Evolutionary conservation across 2,888 invertebrate genomes (phyloP), one percentile per base, ranked within the genome.

Genomic region (Drosophila parthenogenetica): DNA sequence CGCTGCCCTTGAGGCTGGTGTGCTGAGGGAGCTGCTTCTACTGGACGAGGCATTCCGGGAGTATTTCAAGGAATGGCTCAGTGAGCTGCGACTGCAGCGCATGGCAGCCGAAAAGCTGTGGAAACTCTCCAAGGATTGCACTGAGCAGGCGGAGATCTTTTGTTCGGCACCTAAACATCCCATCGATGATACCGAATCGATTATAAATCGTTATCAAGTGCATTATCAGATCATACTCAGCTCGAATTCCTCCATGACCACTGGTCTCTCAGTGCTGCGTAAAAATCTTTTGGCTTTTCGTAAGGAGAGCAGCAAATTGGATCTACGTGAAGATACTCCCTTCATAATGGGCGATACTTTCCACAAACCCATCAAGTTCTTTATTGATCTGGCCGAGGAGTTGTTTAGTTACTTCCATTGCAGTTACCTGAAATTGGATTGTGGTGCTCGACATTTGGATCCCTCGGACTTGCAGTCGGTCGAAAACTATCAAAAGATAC

Each of bases 281-380:
- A 35, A 48, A 0, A 67, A 69, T 14, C 74, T 83, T 2, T 40
- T 76, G 2, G 8, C 39, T 8, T 90, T 91, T 40, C 80, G 89
- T 0, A 49, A 67, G 0, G 64, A 79, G 16, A 81, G 70, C 35
- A 13, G 19, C 0, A 64, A 77, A 2, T 13, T 90, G 68, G 68
- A 90, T 19, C 54, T 77, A 54, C 53, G n/a, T 0, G 59, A 54
- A 0, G 51, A 82, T 25, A 79, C 74, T 7, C 55, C 81, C 0
- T 78, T 91, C 8, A 66, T 89, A 3, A 0, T 59, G 14, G 90
- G 90, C 17, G 91, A 91, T 39, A 60, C 79, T 0, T 89, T 83
- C 13, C 90, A 91, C 58, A 91, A 90, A 59, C 90, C 90, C 1
- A 73, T 90, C 14, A 39, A 69, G 25, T 90, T 79, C 48, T 91